phyloP scores from a whole-genome alignment of 2,888 invertebrate genomes.

The Caenorhabditis becei region DNA sequence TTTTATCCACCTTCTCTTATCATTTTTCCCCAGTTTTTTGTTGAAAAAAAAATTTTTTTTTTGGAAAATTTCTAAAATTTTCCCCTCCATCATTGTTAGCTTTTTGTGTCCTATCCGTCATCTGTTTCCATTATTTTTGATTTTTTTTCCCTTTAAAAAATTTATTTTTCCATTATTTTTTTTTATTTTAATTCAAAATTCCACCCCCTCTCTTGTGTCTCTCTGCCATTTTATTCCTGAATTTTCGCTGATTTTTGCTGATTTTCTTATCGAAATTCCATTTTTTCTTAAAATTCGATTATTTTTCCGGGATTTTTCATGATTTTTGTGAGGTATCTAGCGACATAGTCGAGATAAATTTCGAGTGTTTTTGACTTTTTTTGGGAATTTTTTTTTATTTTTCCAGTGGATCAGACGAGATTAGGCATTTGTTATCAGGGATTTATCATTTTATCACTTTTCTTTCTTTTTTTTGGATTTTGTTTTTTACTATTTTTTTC shows the following conservation, averaged over 20 bases:
- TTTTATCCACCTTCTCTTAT: background rate
- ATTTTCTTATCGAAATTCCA: too few relatives aligned
- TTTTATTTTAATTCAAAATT: too few relatives aligned
- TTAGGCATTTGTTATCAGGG: too few relatives aligned
- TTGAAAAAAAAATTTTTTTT: background rate
- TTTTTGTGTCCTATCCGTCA: background rate
- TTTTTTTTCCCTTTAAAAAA: too few relatives aligned
- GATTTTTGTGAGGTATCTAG: too few relatives aligned
- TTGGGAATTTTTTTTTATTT: background rate
- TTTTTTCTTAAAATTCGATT: too few relatives aligned
- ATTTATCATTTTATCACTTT: slow-evolving; percentile 4
- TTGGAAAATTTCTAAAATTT: background rate
- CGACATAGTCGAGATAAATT: background rate
- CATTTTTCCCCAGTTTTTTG: background rate
- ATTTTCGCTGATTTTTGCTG: too few relatives aligned
- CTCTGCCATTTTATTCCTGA: too few relatives aligned
- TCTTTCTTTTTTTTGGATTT: background rate
- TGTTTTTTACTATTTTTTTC: background rate
- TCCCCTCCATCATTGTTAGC: background rate
- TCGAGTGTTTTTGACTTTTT: background rate
- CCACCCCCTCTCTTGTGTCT: too few relatives aligned
- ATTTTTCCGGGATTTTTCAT: too few relatives aligned
- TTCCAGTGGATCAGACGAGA: background rate
- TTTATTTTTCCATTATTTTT: too few relatives aligned
- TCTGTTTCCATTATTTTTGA: background rate